Percentiles rank a stretch among this genome's conserved stretches.
Evolutionary conservation across 2,888 invertebrate species (phyloP).

Genomic region (Metalampra italica): DNA sequence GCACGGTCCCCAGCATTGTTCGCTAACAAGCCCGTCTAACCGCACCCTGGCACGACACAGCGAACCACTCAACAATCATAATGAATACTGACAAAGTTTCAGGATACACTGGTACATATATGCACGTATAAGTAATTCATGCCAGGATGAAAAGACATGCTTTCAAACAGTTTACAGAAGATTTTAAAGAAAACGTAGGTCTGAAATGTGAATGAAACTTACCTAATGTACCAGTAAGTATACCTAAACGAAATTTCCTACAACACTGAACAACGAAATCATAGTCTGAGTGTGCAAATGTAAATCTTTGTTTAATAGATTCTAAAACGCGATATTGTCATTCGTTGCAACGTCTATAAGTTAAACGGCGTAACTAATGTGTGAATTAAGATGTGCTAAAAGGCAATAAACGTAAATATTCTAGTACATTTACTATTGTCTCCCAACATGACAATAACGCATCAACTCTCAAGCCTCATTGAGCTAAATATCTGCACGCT

Average conservation of each 20-base stretch:
- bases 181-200: too few relatives aligned
- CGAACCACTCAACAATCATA: neutral
- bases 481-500: conserved; percentile 51
- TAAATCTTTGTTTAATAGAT: neutral
- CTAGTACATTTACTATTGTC: conserved; percentile 66
- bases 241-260: neutral
- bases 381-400: conserved; percentile 47
- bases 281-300: neutral
- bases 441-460: conserved; percentile 64
- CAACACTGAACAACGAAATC: too few relatives aligned
- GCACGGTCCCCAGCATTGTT: conserved; percentile 53
- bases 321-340: too few relatives aligned
- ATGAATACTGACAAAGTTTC: neutral
- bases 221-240: neutral
- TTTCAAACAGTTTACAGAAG: too few relatives aligned
- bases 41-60: conserved; percentile 57
- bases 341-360: conserved; percentile 11
- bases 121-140: too few relatives aligned
- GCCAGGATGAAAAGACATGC: too few relatives aligned
- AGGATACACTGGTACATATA: too few relatives aligned
- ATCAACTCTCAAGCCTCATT: conserved; percentile 71
- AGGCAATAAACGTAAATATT: conserved; percentile 61
- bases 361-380: conserved; percentile 37
- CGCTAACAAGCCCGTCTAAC: conserved; percentile 67
- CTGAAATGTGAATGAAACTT: too few relatives aligned